Base-by-base conservation (phyloP, 2,797 vertebrate genomes). In the Lepilemur ruficaudatus region DNA sequence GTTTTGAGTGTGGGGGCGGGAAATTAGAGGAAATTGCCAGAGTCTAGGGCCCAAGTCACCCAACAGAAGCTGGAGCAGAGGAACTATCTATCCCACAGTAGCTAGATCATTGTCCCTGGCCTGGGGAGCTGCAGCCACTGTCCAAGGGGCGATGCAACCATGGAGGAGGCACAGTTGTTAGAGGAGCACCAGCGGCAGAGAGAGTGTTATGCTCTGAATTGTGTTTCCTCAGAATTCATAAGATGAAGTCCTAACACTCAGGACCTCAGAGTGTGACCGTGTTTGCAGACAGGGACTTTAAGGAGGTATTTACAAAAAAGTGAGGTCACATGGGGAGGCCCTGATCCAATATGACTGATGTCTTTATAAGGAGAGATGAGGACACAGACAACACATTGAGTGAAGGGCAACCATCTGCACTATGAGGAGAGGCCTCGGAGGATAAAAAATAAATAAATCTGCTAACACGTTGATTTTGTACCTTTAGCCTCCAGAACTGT, bases 151-250 rank as follows among this genome's bases (percentile, higher is more conserved):
- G 3, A 57, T 5, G 9, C n/a, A 35, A 30, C 12, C 15, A 50
- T 4, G 0, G 52, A 76, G 2, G 41, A 28, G 1, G 46, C 0
- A 7, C 2, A 55, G 2, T 17, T 50, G 13, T 61, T 59, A 50
- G 32, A 59, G 12, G 69, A 93, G 8, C 2, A 35, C 14, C 4
- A 46, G 32, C 67, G 38, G 38, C 18, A 48, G 1, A 69, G 25
- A 86, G 32, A 84, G 18, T 46, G 23, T 52, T 43, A 41, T 41
- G 23, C 9, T 2, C 23, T 35, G 8, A 57, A 5, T 14, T 22
- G 6, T 72, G 61, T 23, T 55, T 0, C 30, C 14, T 17, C 30
- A 1, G 43, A 70, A 61, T 23, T 50, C 75, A 38, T 43, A 8
- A 8, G 14, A 38, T 9, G 20, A 78, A 46, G 22, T 38, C 17